Base-by-base conservation (phyloP, 2,797 vertebrate species). In the Anisognathus igniventris region DNA sequence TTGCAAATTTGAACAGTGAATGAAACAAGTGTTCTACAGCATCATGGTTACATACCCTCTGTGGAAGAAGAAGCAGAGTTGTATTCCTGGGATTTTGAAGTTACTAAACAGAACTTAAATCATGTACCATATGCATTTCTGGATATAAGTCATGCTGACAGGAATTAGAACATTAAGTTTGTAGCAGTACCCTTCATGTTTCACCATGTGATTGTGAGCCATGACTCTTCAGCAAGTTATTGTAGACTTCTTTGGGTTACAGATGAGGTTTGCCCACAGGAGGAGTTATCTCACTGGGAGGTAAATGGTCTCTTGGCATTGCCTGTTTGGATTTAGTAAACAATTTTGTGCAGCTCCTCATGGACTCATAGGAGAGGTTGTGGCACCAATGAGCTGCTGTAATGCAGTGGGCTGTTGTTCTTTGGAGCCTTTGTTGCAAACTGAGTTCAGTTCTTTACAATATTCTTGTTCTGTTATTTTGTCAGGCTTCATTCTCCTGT, bases 11-110 rank as follows among this genome's bases (percentile, higher is more conserved):
- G 39, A 74, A 6, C 7, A 17, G 5, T 37, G 28, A 71, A n/a
- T 68, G n/a, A 35, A 83, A 35, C 8, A 39, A 51, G 4, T 33
- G 16, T 70, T 85, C 10, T 33, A 3, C 33, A 71, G 12, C 7
- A 6, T 54, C 0, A 0, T 58, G 16, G 10, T 82, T 82, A 5
- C 18, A 12, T 75, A 40, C 53, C 57, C 12, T 33, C 0, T 21
- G 16, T 51, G 18, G 12, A 19, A 40, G 31, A 48, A 51, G 14
- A 16, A 72, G 4, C 65, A 42, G 19, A 10, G 1, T 1, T 35
- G 15, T 8, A 18, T 77, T 80, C 21, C 50, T 83, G 31, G 10
- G 8, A 16, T 64, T 76, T 74, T 71, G 40, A 64, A 31, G 33
- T 74, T 8, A 33, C n/a, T 33, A 15, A 67, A 21, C 5, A n/a